These are phyloP conservation scores for Diorhabda carinulata DNA, from an alignment of 1,140 invertebrate species.

Conservation along the genomic window DNA sequence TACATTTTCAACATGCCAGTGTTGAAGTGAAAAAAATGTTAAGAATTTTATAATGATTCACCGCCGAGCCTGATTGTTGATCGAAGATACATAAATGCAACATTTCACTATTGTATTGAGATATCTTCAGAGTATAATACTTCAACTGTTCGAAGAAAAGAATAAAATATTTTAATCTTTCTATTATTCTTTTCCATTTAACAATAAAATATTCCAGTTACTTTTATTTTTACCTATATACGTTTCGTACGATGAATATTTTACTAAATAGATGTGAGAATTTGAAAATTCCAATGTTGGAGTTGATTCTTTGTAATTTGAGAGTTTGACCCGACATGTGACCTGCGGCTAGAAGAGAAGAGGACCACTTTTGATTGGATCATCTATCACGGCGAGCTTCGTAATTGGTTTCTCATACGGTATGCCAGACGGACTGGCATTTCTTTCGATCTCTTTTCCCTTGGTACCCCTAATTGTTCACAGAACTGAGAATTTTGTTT, in stretches of 20 bases:
- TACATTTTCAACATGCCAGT: slow-evolving; percentile 7
- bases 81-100: slow-evolving; percentile 14
- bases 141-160: no score
- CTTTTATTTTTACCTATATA: no score
- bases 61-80: not conserved
- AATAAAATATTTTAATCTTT: no score
- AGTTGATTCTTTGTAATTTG: slow-evolving; percentile 26
- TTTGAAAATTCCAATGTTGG: slow-evolving; percentile 14
- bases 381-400: slow-evolving; percentile 41
- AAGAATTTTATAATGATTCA: slow-evolving; percentile 18
- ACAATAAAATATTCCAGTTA: no score
- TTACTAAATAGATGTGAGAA: not conserved
- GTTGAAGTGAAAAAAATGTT: slow-evolving; percentile 12
- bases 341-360: slow-evolving; percentile 32
- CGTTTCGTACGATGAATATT: no score
- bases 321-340: slow-evolving; percentile 36
- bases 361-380: slow-evolving; percentile 40
- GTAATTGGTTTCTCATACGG: slow-evolving; percentile 45
- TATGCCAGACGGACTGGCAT: not conserved
- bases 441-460: not conserved
- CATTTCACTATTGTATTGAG: slow-evolving; percentile 7
- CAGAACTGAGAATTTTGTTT: no score
- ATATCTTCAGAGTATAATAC: not conserved
- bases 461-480: not conserved
- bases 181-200: no score